Evolutionary conservation across 2,113 vertebrate species (phyloP).

Genomic region (Serilophus lunatus): DNA sequence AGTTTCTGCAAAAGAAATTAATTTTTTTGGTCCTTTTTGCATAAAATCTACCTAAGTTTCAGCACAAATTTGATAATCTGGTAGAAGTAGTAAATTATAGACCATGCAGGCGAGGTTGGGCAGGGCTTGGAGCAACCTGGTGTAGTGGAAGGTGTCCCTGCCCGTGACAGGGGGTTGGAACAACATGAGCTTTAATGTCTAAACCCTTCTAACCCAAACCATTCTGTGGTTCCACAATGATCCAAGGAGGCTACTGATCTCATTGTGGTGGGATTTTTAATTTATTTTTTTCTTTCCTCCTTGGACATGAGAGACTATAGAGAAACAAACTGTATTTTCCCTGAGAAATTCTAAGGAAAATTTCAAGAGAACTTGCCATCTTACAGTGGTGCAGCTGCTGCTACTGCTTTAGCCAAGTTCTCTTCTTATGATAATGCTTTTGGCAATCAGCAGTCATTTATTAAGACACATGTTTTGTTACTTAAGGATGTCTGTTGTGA

Average conservation of each 20-base stretch:
- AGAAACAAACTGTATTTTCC: not conserved
- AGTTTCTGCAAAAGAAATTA: conserved; percentile 38
- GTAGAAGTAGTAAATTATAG: conserved; percentile 47
- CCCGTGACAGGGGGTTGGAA: not conserved
- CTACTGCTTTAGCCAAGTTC: not conserved
- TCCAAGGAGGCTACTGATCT: not conserved
- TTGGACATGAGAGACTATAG: not conserved
- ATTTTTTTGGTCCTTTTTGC: not conserved
- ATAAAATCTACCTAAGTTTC: not conserved
- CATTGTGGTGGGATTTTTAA: not conserved
- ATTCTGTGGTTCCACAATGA: not conserved
- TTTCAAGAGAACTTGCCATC: not conserved
- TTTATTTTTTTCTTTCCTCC: rapidly evolving
- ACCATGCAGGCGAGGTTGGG: not conserved
- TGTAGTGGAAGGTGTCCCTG: not conserved
- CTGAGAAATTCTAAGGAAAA: not conserved
- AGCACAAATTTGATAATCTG: conserved; percentile 63
- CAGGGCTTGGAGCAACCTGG: not conserved
- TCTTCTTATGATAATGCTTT: not conserved
- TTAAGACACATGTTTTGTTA: not conserved
- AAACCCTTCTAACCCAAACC: not conserved
- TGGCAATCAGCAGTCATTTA: not conserved
- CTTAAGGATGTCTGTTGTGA: not conserved
- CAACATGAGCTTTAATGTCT: not conserved
- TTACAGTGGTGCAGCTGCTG: not conserved